A percentile compares a stretch with the other conserved stretches of the same genome.
phyloP scores from a whole-genome alignment of 2,888 invertebrate genomes.

The Parasteatoda lunata region DNA sequence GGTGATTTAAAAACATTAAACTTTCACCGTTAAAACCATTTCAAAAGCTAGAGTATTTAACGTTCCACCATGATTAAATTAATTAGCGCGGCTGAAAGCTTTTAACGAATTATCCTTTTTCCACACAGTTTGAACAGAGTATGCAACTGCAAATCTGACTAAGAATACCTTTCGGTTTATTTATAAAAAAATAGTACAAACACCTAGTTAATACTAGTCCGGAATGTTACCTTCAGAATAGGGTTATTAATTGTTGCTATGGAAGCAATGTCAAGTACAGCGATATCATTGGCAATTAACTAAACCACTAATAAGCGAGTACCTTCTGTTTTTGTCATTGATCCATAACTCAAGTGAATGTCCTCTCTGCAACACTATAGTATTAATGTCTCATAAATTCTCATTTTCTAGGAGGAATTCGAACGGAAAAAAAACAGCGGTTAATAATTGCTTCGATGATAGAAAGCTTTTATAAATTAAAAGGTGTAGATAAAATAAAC shows the following conservation, averaged over 20 bases:
- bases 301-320: constrained; percentile 53
- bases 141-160: too few relatives aligned
- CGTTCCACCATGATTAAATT: too few relatives aligned
- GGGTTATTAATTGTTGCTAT: constrained; percentile 34
- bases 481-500: too few relatives aligned
- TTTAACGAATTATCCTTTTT: too few relatives aligned
- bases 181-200: constrained; percentile 14
- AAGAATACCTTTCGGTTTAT: too few relatives aligned
- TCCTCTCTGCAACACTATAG: constrained; percentile 1
- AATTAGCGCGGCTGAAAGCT: too few relatives aligned
- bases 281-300: constrained; percentile 51
- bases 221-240: constrained; percentile 25
- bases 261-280: constrained; percentile 42
- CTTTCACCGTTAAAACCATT: too few relatives aligned
- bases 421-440: not conserved
- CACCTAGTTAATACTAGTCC: constrained; percentile 24
- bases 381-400: constrained; percentile 30
- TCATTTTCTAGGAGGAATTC: constrained; percentile 13
- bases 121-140: too few relatives aligned
- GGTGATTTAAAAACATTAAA: too few relatives aligned
- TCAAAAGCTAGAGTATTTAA: too few relatives aligned
- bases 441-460: not conserved
- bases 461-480: too few relatives aligned
- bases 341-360: constrained; percentile 45
- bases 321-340: constrained; percentile 43